Evolutionary conservation across 2,113 vertebrate genomes (phyloP).

Genomic region (Carollia perspicillata): DNA sequence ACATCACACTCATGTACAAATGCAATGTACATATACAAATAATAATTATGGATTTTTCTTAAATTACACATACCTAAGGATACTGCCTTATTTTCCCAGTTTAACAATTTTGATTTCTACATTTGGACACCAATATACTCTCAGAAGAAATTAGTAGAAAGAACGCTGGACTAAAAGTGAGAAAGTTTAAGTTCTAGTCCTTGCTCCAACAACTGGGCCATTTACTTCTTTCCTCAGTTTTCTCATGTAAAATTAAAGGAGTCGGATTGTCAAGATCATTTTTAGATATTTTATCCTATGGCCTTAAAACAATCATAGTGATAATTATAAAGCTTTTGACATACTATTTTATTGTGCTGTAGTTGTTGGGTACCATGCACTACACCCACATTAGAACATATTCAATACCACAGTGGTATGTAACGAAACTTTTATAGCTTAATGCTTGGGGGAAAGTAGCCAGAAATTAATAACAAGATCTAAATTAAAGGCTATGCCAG

Average conservation of each 20-base stretch:
- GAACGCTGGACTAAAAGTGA: background rate
- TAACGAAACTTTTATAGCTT: background rate
- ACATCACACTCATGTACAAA: background rate
- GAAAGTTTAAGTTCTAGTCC: background rate
- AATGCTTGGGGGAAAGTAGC: background rate
- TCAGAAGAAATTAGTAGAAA: background rate
- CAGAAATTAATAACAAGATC: slow-evolving; percentile 57
- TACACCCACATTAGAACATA: background rate
- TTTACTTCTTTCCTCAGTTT: background rate
- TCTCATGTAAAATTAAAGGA: background rate
- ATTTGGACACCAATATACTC: background rate
- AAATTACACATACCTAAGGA: background rate
- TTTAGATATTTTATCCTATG: background rate
- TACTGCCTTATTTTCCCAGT: background rate
- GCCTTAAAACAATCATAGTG: background rate
- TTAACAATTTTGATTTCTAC: background rate
- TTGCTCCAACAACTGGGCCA: background rate
- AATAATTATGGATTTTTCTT: background rate
- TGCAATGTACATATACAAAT: background rate
- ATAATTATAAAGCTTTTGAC: background rate
- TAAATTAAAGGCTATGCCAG: slow-evolving; percentile 53
- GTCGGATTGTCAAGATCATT: background rate
- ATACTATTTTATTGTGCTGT: background rate
- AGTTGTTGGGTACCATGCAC: background rate
- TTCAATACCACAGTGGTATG: background rate